A percentile compares a stretch with the other conserved stretches of the same genome.
Conservation (phyloP, 2,888 invertebrate genomes). For the Polia nebulosa region DNA sequence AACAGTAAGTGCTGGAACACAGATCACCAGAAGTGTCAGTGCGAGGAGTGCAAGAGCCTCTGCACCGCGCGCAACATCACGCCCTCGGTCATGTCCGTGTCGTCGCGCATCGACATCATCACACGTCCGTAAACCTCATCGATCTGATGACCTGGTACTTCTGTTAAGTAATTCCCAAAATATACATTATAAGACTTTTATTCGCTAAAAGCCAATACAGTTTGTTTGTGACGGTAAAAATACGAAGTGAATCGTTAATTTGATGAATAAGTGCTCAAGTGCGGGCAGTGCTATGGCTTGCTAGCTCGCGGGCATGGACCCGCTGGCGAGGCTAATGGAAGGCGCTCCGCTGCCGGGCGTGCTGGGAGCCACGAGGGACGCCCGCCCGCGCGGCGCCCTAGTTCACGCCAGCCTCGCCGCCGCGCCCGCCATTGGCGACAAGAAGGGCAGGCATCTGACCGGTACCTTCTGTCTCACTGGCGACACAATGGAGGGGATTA, state of each 20-base stretch:
- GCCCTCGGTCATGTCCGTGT: conserved; percentile 78
- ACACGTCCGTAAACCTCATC: conserved; percentile 69
- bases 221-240: conserved; percentile 22
- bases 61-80: conserved; percentile 68
- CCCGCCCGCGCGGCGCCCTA: conserved; percentile 93
- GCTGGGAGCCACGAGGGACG: conserved; percentile 89
- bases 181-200: conserved; percentile 14
- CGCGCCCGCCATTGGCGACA: conserved; percentile 93
- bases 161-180: conserved; percentile 18
- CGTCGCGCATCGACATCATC: conserved; percentile 78
- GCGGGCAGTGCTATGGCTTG: conserved; percentile 59
- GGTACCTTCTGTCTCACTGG: conserved; percentile 97
- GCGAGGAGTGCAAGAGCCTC: conserved; percentile 84
- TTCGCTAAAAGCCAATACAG: neutral
- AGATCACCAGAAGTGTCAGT: conserved; percentile 80
- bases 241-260: conserved; percentile 31
- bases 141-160: conserved; percentile 44
- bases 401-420: conserved; percentile 95
- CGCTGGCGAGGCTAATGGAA: conserved; percentile 95
- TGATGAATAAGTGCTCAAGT: conserved; percentile 32
- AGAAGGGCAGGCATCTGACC: conserved; percentile 95
- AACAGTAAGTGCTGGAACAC: conserved; percentile 83
- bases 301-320: conserved; percentile 92
- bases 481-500: conserved; percentile 98
- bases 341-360: conserved; percentile 92